Percentiles rank a stretch among this genome's conserved stretches.
Conservation (phyloP, 2,888 invertebrate species). For the Coenonympha arcania region DNA sequence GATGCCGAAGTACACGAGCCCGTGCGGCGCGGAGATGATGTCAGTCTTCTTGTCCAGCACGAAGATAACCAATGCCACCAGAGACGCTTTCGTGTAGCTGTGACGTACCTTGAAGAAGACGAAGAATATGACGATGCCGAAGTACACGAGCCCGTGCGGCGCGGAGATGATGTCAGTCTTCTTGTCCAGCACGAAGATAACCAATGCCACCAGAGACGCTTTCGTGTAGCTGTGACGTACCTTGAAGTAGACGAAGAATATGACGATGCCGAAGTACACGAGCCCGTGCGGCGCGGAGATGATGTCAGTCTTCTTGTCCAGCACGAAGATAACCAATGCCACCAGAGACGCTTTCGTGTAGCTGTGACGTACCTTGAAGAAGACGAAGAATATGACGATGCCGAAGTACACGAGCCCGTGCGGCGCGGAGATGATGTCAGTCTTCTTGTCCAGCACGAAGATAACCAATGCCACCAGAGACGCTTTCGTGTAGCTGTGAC, state of each 20-base stretch:
- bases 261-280: conserved; percentile 97
- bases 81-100: conserved; percentile 96
- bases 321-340: conserved; percentile 95
- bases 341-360: conserved; percentile 97
- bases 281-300: conserved; percentile 97
- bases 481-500: conserved; percentile 96
- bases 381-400: conserved; percentile 97
- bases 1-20: conserved; percentile 96
- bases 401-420: conserved; percentile 98
- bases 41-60: conserved; percentile 97
- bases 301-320: conserved; percentile 96
- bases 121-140: conserved; percentile 97
- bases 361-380: conserved; percentile 94
- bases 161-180: conserved; percentile 97
- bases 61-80: conserved; percentile 96
- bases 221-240: conserved; percentile 95
- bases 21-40: conserved; percentile 96
- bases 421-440: conserved; percentile 95
- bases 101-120: conserved; percentile 95
- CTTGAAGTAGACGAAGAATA: conserved; percentile 98
- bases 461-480: conserved; percentile 95
- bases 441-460: conserved; percentile 97
- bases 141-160: conserved; percentile 97
- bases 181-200: conserved; percentile 97
- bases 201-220: conserved; percentile 94